Evolutionary conservation across 2,888 invertebrate species (phyloP), one percentile per base, ranked within the genome.

Genomic region (Apoderus coryli): DNA sequence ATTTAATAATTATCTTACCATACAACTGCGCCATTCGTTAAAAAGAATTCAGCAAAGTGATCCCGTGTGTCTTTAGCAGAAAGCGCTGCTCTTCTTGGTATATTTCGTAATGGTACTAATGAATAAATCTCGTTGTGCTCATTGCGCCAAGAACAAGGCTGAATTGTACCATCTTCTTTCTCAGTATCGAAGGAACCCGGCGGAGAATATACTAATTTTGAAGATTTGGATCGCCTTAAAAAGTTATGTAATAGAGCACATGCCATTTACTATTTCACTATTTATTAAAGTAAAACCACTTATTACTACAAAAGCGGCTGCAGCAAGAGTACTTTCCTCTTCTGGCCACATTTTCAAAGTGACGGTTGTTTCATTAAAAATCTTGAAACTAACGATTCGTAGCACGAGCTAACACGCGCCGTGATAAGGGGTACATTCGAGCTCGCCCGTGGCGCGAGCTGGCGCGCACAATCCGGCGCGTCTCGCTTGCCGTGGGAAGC

Each of bases 171-270:
- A 14, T 31, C 11, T 24, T 22, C 13, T n/a, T n/a, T n/a, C 15
- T 35, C 35, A 27, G 5, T n/a, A 16, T 35, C 35, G 10, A 35
- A 35, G 14, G 31, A 23, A 23, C 35, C 35, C 14, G 9, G 12
- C 12, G 35, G 35, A 4, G 31, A 16, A 27, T 35, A 35, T 10
- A 22, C 7, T 12, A 4, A 13, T 12, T 10, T 15, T 13, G 34
- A 34, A 7, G 22, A 24, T 10, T 22, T 14, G 19, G 16, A 31
- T 32, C 24, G 34, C 16, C 34, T 16, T 24, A 36, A 35, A 28
- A 36, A 34, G 32, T 35, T 36, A 15, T 36, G 36, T 14, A 36
- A 16, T 2, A 14, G 24, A 12, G 11, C 29, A 23, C 24, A 25
- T 19, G 34, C 25, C 34, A 37, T 34, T n/a, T n/a, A n/a, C n/a